Conservation (phyloP, 2,888 invertebrate species). For the Taenaris catops region DNA sequence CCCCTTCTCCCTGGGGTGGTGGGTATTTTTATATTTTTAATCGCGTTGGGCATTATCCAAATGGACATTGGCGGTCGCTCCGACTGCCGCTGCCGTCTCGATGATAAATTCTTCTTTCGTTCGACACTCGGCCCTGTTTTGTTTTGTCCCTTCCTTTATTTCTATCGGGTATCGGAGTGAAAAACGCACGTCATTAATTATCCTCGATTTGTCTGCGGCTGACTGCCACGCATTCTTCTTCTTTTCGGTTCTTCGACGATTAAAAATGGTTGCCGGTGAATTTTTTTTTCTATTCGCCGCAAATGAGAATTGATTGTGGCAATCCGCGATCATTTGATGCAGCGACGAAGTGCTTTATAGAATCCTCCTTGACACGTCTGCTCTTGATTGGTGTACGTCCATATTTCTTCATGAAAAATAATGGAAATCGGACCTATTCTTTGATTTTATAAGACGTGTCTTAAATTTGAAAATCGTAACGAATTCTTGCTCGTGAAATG, state of each 20-base stretch:
- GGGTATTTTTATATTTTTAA: constrained; percentile 80
- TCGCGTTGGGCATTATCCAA: constrained; percentile 80
- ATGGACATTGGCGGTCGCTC: constrained; percentile 76
- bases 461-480: too few relatives aligned
- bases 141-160: constrained; percentile 70
- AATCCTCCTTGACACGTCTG: constrained; percentile 42
- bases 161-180: constrained; percentile 52
- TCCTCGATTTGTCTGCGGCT: constrained; percentile 67
- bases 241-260: constrained; percentile 56
- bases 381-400: constrained; percentile 33
- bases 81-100: constrained; percentile 71
- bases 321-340: constrained; percentile 66
- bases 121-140: constrained; percentile 75
- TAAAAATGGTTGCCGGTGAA: constrained; percentile 58
- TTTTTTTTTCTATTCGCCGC: constrained; percentile 32
- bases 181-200: constrained; percentile 72
- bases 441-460: too few relatives aligned
- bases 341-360: constrained; percentile 53
- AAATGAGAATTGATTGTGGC: constrained; percentile 75
- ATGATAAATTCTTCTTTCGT: constrained; percentile 79
- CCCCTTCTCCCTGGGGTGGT: constrained; percentile 42
- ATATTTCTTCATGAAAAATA: constrained; percentile 9
- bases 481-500: too few relatives aligned
- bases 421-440: constrained; percentile 1
- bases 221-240: constrained; percentile 62